Conservation (phyloP, 2,888 invertebrate genomes). For the Cryptus viduatorius region DNA sequence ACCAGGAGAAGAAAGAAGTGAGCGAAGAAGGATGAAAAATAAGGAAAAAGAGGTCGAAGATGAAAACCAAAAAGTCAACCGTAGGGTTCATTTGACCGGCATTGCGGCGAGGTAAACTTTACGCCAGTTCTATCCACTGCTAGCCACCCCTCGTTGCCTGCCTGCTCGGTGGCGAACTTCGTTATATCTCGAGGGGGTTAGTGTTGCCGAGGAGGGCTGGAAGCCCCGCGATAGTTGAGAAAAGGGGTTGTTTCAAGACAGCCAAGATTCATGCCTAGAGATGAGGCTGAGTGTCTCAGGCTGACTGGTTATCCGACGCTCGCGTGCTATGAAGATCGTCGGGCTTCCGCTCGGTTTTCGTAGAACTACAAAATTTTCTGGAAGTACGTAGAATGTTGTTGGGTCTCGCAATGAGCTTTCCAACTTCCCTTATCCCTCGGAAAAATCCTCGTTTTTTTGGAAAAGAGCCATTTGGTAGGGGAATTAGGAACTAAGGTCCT, state of each 20-base stretch:
- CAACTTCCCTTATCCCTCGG: constrained; percentile 15
- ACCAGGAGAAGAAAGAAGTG: not conserved
- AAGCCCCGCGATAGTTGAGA: not conserved
- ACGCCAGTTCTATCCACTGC: constrained; percentile 19
- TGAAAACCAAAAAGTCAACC: constrained; percentile 29
- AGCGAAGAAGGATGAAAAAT: not conserved
- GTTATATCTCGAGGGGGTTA: constrained; percentile 39
- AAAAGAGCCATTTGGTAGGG: too few relatives aligned
- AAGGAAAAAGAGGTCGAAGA: constrained; percentile 6
- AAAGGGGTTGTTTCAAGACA: not conserved
- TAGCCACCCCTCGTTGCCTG: not conserved
- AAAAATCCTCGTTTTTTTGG: constrained; percentile 10
- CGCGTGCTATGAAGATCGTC: not conserved
- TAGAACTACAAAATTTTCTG: not conserved
- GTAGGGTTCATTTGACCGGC: constrained; percentile 45
- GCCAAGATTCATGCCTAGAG: constrained; percentile 37
- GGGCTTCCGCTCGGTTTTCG: constrained; percentile 35
- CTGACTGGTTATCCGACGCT: constrained; percentile 14
- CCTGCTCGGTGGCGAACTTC: constrained; percentile 47
- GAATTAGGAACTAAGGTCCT: too few relatives aligned
- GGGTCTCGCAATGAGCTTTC: constrained; percentile 26
- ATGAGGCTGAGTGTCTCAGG: not conserved
- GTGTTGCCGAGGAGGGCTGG: constrained; percentile 3
- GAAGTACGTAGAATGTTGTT: constrained; percentile 30
- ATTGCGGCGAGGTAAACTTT: constrained; percentile 43